These are phyloP conservation scores for Hymenopus coronatus DNA, from an alignment of 2,888 invertebrate species.

Conservation along the genomic window DNA sequence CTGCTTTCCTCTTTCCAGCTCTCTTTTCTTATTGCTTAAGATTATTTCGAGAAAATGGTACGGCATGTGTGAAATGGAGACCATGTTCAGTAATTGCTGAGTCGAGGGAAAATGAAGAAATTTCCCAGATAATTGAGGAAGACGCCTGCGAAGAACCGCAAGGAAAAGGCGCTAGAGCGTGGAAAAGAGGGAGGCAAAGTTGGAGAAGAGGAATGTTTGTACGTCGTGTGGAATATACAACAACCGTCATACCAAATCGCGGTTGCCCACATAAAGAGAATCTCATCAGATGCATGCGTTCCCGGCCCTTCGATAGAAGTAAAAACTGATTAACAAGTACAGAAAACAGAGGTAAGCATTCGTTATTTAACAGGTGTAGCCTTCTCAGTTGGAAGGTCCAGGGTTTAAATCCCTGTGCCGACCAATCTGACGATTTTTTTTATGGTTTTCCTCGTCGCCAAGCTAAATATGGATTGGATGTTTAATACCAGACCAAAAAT, in stretches of 20 bases:
- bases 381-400: too few species aligned
- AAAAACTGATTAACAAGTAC: neutral
- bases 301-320: neutral
- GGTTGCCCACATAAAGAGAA: neutral
- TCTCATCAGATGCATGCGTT: neutral
- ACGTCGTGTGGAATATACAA: neutral
- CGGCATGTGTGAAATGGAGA: conserved; percentile 20
- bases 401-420: too few species aligned
- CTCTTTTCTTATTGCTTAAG: neutral
- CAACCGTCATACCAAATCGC: neutral
- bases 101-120: conserved; percentile 11
- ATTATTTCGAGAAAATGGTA: conserved; percentile 13
- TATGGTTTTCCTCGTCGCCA: too few species aligned
- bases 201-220: neutral
- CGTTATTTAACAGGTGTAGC: too few species aligned
- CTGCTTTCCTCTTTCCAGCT: neutral
- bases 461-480: too few species aligned
- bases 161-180: neutral
- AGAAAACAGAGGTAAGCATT: too few species aligned
- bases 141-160: neutral
- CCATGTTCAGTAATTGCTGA: neutral
- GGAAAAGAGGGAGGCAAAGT: neutral
- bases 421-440: too few species aligned
- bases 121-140: conserved; percentile 20
- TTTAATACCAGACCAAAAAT: too few species aligned